phyloP scores from a whole-genome alignment of 2,888 invertebrate genomes.

The Ochropleura leucogaster region DNA sequence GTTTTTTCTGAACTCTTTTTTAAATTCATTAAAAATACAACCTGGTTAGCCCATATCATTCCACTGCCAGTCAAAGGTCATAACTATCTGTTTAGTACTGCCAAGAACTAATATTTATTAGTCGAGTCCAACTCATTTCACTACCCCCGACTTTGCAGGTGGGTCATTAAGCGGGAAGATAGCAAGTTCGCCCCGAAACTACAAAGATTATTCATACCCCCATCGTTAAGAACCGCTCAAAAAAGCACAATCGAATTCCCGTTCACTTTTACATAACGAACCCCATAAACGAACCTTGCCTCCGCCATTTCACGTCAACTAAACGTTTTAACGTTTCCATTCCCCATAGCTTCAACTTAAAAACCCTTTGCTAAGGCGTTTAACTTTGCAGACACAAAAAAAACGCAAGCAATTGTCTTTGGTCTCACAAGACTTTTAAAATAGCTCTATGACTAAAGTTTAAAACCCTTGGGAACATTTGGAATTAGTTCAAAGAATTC shows the following conservation, averaged over 20 bases:
- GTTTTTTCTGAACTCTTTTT: neutral
- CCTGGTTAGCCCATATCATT: neutral
- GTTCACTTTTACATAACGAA: conserved; percentile 35
- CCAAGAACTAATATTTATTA: neutral
- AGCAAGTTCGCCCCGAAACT: neutral
- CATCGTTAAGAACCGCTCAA: conserved; percentile 3
- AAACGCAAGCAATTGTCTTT: conserved; percentile 24
- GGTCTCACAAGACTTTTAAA: conserved; percentile 44
- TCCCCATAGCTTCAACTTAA: conserved; percentile 30
- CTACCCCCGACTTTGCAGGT: neutral
- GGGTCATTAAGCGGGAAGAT: neutral
- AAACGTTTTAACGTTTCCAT: conserved; percentile 35
- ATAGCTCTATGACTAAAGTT: conserved; percentile 44
- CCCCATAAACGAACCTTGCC: conserved; percentile 42
- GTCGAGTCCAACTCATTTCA: neutral
- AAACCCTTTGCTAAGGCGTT: conserved; percentile 51
- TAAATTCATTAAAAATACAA: neutral
- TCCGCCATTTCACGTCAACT: conserved; percentile 30
- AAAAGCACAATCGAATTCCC: conserved; percentile 30
- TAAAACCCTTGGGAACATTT: conserved; percentile 33
- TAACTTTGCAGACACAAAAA: conserved; percentile 61
- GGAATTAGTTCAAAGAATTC: conserved; percentile 55
- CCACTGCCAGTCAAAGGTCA: neutral
- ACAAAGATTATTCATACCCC: neutral
- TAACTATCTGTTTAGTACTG: neutral